Conservation (phyloP, 2,113 vertebrate genomes). For the Electrona antarctica region DNA sequence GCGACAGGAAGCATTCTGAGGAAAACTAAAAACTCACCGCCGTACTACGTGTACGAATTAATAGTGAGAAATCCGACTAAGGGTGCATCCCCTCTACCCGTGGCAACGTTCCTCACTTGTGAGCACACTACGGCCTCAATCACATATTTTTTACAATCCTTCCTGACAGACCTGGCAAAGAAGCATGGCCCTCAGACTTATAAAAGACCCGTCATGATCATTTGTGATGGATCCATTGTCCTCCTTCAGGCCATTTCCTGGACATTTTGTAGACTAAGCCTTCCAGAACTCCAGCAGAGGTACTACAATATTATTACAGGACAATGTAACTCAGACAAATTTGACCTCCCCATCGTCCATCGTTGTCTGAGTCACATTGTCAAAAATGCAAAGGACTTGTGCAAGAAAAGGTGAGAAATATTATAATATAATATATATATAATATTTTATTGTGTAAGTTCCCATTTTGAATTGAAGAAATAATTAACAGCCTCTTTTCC, state of each 20-base stretch:
- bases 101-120: constrained; percentile 22
- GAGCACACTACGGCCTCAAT: constrained; percentile 23
- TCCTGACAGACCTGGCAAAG: not conserved
- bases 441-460: not conserved
- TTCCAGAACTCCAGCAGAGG: constrained; percentile 7
- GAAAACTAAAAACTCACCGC: not conserved
- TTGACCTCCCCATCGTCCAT: not conserved
- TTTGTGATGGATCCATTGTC: constrained; percentile 11
- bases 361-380: constrained; percentile 16
- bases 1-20: constrained; percentile 31
- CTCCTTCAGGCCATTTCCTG: constrained; percentile 12
- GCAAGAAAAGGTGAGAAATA: constrained; percentile 6
- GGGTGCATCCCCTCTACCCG: constrained; percentile 23
- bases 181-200: not conserved
- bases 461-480: not conserved
- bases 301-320: constrained; percentile 1
- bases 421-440: too few species aligned
- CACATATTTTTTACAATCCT: constrained; percentile 4
- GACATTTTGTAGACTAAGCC: constrained; percentile 19
- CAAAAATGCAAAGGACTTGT: constrained; percentile 32
- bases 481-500: too few species aligned
- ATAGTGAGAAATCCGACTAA: constrained; percentile 1
- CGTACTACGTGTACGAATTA: constrained; percentile 32
- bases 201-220: constrained; percentile 15
- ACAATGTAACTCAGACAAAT: constrained; percentile 4